These are phyloP conservation scores for Coptodon bakossiorum DNA, from an alignment of 2,113 vertebrate genomes.

Conservation along the genomic window DNA sequence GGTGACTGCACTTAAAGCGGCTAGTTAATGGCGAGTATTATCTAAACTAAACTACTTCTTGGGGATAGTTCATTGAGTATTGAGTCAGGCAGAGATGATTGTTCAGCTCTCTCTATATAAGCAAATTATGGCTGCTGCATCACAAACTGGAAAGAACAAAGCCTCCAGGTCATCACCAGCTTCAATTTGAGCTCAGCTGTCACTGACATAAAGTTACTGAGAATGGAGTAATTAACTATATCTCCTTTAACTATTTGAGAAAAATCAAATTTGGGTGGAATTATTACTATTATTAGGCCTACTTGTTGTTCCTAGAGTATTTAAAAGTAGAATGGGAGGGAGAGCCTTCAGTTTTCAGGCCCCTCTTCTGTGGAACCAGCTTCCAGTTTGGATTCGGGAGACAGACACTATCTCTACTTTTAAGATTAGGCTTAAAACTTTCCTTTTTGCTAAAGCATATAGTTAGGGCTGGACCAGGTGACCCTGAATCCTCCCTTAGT, in stretches of 20 bases:
- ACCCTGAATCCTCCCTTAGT: no score
- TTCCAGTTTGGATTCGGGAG: no score
- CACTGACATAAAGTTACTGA: not conserved
- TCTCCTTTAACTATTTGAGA: not conserved
- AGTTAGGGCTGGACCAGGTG: no score
- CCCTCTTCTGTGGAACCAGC: no score
- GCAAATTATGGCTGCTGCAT: not conserved
- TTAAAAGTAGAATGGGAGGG: no score
- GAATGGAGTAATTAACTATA: not conserved
- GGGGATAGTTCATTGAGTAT: slow-evolving; percentile 2
- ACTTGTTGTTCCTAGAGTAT: no score
- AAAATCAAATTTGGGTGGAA: not conserved
- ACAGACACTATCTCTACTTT: no score
- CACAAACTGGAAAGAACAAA: not conserved
- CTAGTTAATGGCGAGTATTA: not conserved
- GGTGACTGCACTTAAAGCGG: not conserved
- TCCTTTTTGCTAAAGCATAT: no score
- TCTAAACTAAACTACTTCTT: not conserved
- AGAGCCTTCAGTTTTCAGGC: no score
- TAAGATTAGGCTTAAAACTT: no score
- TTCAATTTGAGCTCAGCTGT: not conserved
- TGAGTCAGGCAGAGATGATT: not conserved
- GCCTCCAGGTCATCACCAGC: not conserved
- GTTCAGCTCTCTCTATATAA: not conserved
- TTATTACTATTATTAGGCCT: not conserved